Evolutionary conservation across 2,113 vertebrate species (phyloP).

Genomic region (Sinocyclocheilus rhinocerous): DNA sequence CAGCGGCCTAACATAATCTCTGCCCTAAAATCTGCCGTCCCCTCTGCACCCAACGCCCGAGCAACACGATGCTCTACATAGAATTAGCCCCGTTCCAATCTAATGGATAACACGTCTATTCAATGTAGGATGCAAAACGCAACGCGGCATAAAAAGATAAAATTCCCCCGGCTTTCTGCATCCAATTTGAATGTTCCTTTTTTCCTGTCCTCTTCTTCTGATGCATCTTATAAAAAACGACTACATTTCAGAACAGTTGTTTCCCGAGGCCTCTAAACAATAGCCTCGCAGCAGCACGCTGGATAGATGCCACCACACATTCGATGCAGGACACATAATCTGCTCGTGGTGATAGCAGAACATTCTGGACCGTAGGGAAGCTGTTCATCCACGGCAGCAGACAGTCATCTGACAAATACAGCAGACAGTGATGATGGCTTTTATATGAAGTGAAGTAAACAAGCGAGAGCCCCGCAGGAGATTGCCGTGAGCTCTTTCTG

Average conservation of each 20-base stretch:
- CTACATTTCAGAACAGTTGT: conserved; percentile 47
- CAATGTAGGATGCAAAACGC: conserved; percentile 46
- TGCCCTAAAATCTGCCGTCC: background rate
- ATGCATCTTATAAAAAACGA: conserved; percentile 26
- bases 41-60: background rate
- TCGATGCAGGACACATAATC: conserved; percentile 67
- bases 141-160: conserved; percentile 58
- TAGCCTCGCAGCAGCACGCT: conserved; percentile 57
- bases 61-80: background rate
- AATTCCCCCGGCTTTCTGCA: conserved; percentile 49
- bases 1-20: background rate
- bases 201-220: background rate
- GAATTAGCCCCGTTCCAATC: conserved; percentile 20
- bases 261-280: conserved; percentile 60
- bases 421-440: conserved; percentile 27
- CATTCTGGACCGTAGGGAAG: conserved; percentile 61
- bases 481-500: conserved; percentile 10
- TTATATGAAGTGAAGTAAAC: conserved; percentile 42
- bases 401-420: conserved; percentile 45
- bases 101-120: conserved; percentile 52
- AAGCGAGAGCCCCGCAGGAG: conserved; percentile 11
- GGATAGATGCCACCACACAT: conserved; percentile 63
- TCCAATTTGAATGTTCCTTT: conserved; percentile 54
- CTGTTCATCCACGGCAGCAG: background rate
- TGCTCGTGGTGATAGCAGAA: conserved; percentile 64